A percentile compares a stretch with the other conserved stretches of the same genome.
These are phyloP conservation scores for Cyrtorhinus lividipennis DNA, from an alignment of 1,140 invertebrate species.

Conservation along the genomic window DNA sequence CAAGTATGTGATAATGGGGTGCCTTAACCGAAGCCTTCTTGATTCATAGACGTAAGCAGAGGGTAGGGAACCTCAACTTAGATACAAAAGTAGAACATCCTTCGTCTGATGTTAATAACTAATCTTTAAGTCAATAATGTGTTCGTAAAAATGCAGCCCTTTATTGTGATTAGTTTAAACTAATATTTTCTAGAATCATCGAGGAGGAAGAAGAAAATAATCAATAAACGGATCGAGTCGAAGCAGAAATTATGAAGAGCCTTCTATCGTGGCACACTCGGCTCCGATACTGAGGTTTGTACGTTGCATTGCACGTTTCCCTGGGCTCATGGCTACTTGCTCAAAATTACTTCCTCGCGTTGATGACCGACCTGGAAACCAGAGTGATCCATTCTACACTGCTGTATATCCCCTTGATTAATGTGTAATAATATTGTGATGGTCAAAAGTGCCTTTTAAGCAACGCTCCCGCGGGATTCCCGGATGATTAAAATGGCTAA, in stretches of 20 bases:
- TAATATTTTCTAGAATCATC: neutral
- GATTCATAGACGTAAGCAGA: no score
- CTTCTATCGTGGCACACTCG: neutral
- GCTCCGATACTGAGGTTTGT: neutral
- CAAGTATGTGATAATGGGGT: neutral
- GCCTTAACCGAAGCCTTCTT: neutral
- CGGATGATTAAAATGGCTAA: no score
- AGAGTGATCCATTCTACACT: neutral
- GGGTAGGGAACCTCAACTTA: no score
- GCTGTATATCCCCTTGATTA: neutral
- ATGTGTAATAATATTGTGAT: neutral
- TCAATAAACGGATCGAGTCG: neutral
- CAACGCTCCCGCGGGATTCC: no score
- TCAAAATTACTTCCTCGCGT: neutral
- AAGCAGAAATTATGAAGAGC: neutral
- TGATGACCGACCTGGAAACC: neutral
- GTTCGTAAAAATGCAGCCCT: no score
- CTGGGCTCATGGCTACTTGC: neutral
- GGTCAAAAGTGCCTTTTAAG: neutral
- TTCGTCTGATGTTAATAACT: no score
- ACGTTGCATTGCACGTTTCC: neutral
- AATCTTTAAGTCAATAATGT: no score
- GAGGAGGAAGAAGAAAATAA: neutral
- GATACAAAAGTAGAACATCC: no score
- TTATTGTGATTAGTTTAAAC: neutral